Evolutionary conservation across 2,113 vertebrate genomes (phyloP).

Genomic region (Zonotrichia leucophrys): DNA sequence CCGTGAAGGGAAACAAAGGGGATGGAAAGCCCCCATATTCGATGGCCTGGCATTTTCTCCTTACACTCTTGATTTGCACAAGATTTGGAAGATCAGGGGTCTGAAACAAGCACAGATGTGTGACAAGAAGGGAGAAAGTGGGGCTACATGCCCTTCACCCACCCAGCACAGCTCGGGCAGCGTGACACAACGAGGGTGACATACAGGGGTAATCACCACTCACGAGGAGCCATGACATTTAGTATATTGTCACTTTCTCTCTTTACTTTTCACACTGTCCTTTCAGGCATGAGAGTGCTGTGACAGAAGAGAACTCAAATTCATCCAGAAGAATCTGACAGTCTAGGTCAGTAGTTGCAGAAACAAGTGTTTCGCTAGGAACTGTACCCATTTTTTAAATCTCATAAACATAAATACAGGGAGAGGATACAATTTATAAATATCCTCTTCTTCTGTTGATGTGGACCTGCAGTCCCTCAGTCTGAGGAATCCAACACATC

Average conservation of each 20-base stretch:
- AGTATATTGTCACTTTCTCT: not conserved
- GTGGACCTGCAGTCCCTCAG: not conserved
- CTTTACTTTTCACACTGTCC: not conserved
- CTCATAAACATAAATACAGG: not conserved
- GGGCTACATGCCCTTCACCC: not conserved
- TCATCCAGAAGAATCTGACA: not conserved
- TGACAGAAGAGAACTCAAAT: not conserved
- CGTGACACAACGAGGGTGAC: rapidly evolving
- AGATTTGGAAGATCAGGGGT: not conserved
- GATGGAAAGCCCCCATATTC: not conserved
- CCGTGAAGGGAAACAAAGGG: not conserved
- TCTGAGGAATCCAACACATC: not conserved
- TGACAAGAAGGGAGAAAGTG: not conserved
- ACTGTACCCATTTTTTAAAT: not conserved
- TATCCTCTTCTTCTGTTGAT: not conserved
- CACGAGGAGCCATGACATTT: rapidly evolving
- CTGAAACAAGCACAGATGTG: not conserved
- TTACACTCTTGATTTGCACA: rapidly evolving
- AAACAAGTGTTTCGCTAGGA: not conserved
- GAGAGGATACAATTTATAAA: not conserved
- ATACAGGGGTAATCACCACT: not conserved
- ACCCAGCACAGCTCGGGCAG: rapidly evolving
- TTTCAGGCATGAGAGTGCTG: not conserved
- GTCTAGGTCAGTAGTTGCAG: not conserved
- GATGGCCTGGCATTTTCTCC: not conserved